Conservation (phyloP, 2,888 invertebrate species). For the Rhagonycha lutea region DNA sequence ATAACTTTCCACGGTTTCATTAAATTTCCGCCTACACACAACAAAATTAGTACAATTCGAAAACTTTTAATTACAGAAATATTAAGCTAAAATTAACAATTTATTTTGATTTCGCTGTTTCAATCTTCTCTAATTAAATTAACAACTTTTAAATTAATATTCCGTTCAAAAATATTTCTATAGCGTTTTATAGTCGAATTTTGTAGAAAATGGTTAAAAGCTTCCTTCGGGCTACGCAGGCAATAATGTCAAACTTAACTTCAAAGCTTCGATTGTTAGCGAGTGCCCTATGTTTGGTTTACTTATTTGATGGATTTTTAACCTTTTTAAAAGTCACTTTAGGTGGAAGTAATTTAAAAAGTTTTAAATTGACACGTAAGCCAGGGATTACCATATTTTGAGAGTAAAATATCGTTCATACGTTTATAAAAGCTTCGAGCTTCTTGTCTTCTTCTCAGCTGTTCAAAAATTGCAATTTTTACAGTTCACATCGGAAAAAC, state of each 20-base stretch:
- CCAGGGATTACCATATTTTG: background rate
- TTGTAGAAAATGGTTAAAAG: background rate
- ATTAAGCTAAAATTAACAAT: background rate
- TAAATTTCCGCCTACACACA: background rate
- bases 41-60: background rate
- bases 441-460: background rate
- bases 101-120: background rate
- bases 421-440: background rate
- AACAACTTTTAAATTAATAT: background rate
- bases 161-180: background rate
- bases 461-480: background rate
- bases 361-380: background rate
- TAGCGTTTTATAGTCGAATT: background rate
- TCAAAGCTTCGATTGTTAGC: background rate
- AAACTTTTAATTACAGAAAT: background rate
- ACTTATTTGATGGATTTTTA: background rate
- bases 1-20: background rate
- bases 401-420: background rate
- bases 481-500: background rate
- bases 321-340: background rate
- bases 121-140: background rate
- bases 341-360: background rate
- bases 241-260: background rate
- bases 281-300: background rate
- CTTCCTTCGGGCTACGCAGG: background rate